phyloP scores from a whole-genome alignment of 1,140 invertebrate genomes.

The Apis florea region DNA sequence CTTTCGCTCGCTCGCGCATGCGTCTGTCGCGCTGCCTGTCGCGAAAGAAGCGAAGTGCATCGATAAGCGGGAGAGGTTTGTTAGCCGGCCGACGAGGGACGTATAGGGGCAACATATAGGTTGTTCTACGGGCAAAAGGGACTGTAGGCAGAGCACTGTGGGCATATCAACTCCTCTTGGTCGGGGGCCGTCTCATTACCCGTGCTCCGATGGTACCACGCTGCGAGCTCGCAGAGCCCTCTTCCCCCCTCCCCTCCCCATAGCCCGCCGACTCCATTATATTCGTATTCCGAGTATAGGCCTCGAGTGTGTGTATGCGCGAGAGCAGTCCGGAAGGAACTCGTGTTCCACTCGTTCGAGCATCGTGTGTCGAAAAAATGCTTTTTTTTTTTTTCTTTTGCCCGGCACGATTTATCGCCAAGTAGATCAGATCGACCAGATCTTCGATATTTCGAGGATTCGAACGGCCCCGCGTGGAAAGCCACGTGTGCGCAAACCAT shows the following conservation, averaged over 20 bases:
- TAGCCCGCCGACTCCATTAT: conserved; percentile 65
- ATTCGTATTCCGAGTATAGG: conserved; percentile 59
- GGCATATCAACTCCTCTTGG: conserved; percentile 77
- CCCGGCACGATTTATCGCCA: background rate
- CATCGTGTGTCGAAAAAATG: background rate
- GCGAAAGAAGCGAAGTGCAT: conserved; percentile 21
- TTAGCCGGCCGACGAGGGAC: conserved; percentile 56
- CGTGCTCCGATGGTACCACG: conserved; percentile 76
- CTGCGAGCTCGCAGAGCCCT: conserved; percentile 72
- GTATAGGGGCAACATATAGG: conserved; percentile 39
- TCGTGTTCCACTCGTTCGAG: conserved; percentile 8
- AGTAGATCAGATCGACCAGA: background rate
- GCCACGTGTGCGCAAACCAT: too few relatives aligned
- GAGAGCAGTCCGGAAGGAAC: conserved; percentile 32
- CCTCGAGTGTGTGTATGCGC: conserved; percentile 2
- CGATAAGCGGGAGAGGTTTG: conserved; percentile 51
- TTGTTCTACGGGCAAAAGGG: conserved; percentile 48
- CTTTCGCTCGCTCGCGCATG: background rate
- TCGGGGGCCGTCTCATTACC: conserved; percentile 81
- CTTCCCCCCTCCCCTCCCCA: too few relatives aligned
- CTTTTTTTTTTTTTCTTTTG: too few relatives aligned
- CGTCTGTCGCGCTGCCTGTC: background rate
- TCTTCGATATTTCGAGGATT: background rate
- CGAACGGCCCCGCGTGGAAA: background rate
- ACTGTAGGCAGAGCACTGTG: conserved; percentile 56